Evolutionary conservation across 2,113 vertebrate species (phyloP).

Genomic region (Phalacrocorax aristotelis): DNA sequence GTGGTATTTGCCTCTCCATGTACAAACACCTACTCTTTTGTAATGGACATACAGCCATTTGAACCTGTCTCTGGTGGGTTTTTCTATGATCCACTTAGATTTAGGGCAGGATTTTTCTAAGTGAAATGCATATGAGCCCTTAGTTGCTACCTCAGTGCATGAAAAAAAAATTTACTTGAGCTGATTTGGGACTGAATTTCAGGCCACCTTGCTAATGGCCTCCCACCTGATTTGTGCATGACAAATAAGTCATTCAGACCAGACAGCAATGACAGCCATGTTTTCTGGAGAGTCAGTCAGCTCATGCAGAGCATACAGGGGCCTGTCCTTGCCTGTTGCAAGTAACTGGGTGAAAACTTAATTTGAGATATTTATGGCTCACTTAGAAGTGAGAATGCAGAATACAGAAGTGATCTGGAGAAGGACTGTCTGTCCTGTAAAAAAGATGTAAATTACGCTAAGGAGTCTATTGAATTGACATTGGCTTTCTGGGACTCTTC

Average conservation of each 20-base stretch:
- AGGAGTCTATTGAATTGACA: neutral
- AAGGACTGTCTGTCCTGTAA: neutral
- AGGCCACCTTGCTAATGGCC: neutral
- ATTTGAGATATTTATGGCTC: constrained; percentile 57
- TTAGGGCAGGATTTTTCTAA: neutral
- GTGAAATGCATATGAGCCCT: neutral
- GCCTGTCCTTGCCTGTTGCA: neutral
- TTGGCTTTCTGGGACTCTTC: constrained; percentile 3
- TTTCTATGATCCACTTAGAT: neutral
- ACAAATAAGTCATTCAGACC: neutral
- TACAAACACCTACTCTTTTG: neutral
- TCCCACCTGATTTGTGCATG: neutral
- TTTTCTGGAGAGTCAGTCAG: constrained; percentile 7
- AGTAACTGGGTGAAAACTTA: neutral
- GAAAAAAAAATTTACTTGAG: neutral
- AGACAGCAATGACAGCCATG: neutral
- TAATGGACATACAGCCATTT: neutral
- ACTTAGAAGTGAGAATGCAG: neutral
- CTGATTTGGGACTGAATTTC: neutral
- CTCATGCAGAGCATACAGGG: neutral
- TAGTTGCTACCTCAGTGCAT: neutral
- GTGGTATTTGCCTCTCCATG: neutral
- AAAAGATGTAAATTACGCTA: neutral
- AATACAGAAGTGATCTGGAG: constrained; percentile 1
- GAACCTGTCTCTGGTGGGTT: neutral